Evolutionary conservation across 2,888 invertebrate genomes (phyloP), one percentile per base, ranked within the genome.

Genomic region (Harpalus rubripes): DNA sequence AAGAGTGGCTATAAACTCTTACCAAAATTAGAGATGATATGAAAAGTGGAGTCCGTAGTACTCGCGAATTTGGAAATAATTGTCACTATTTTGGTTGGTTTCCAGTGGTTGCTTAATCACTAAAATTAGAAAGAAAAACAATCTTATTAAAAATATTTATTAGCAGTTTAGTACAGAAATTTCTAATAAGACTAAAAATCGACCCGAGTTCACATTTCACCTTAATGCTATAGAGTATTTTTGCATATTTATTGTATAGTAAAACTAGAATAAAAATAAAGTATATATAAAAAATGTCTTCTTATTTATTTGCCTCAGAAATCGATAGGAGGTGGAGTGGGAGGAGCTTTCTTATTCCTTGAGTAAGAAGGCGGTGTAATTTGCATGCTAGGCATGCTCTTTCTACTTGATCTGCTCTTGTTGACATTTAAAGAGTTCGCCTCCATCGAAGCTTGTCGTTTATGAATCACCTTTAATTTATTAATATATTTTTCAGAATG

Each of bases 281-380:
- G 61, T 78, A 32, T 32, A 1, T 32, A 32, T 32, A 22, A 26
- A 58, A 81, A 68, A 22, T n/a, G 56, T 52, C 26, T 74, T 18
- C 72, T 74, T 74, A 74, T 41, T 74, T 74, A 78, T 18, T 76
- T 12, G 41, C 8, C 68, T 82, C 59, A 87, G 86, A 89, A 89
- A 85, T 89, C 88, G 7, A 87, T 88, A 15, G 88, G 87, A n/a
- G 89, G 89, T 8, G 88, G 88, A 85, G 87, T 86, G 0, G 88
- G 88, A 1, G 87, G 86, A 68, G 52, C 18, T 83, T 52, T 76
- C 3, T 16, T 76, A 56, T 16, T 18, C 16, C 4, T 0, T 18
- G 16, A 15, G n/a, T 1, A 56, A 15, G n/a, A 15, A 59, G 32
- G 5, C 32, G 32, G 32, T 15, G n/a, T 41, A 68, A 41, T 68